Evolutionary conservation across 2,888 invertebrate genomes (phyloP), one percentile per base, ranked within the genome.

Genomic region (Helobdella robusta): DNA sequence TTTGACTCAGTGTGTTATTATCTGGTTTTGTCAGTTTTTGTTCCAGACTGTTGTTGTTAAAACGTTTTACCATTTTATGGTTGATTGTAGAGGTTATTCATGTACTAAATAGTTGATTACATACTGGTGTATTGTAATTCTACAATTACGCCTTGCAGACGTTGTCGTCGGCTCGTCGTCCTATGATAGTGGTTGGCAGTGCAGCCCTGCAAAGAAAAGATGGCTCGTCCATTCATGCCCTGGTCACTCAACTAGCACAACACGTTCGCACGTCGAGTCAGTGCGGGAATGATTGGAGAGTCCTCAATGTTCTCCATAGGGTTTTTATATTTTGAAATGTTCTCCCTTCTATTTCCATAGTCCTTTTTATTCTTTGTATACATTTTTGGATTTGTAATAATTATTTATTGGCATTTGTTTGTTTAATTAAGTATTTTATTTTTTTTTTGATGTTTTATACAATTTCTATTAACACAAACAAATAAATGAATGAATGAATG

Each of bases 261-360:
- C 74, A 74, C 50, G 72, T 77, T 2, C 71, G 75, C 2, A 69
- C 70, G 30, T 52, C 70, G 32, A 72, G 72, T 28, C 73, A 72
- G 0, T 73, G 73, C 68, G 74, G 71, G 6, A 71, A 72, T 18
- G 81, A 83, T 61, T 88, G 88, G 85, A 86, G 89, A 82, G 87
- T 94, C 1, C 83, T 98, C 75, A 98, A 98, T 80, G 86, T 98
- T 25, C 84, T 98, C 34, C 97, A 98, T 75, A 87, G 89, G 74
- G 91, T 89, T 68, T 69, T n/a, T n/a, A n/a, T n/a, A n/a, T n/a
- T n/a, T n/a, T n/a, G n/a, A n/a, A n/a, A n/a, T n/a, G n/a, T n/a
- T n/a, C n/a, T n/a, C n/a, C n/a, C n/a, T n/a, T n/a, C n/a, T n/a
- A n/a, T n/a, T n/a, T n/a, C n/a, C n/a, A n/a, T n/a, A n/a, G n/a